These are phyloP conservation scores for Chrysocyon brachyurus DNA, from an alignment of 2,797 vertebrate species.

Conservation along the genomic window DNA sequence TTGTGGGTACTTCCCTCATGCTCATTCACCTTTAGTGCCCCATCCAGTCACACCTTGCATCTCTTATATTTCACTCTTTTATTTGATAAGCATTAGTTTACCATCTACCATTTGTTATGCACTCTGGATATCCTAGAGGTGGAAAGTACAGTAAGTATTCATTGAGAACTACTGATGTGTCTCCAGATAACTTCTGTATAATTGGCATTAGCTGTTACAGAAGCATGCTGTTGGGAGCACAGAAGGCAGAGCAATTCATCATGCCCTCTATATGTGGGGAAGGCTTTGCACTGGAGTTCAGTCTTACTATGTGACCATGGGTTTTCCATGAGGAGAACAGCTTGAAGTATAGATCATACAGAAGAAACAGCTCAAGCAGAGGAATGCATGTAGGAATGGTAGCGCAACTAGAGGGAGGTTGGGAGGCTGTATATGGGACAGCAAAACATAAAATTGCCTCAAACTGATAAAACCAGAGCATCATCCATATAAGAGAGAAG, in stretches of 20 bases:
- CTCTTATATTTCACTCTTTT: neutral
- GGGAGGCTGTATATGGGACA: fast-evolving
- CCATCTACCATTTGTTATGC: neutral
- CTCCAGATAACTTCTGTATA: neutral
- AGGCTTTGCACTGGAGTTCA: neutral
- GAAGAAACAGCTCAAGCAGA: neutral
- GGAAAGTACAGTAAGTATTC: neutral
- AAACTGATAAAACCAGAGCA: neutral
- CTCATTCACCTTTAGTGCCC: neutral
- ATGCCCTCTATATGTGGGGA: neutral
- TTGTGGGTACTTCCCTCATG: neutral
- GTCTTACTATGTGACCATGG: neutral
- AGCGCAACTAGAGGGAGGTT: fast-evolving
- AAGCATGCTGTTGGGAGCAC: neutral
- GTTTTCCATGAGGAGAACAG: neutral
- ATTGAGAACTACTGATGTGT: neutral
- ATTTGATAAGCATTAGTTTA: neutral
- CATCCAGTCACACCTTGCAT: neutral
- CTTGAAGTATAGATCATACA: neutral
- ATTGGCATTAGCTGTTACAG: neutral
- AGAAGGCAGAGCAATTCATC: neutral
- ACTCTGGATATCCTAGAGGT: neutral
- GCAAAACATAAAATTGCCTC: neutral
- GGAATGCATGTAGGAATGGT: neutral
- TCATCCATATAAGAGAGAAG: neutral